These are phyloP conservation scores for Cataglyphis rosenhaueri DNA, from an alignment of 2,888 invertebrate genomes.

Conservation along the genomic window DNA sequence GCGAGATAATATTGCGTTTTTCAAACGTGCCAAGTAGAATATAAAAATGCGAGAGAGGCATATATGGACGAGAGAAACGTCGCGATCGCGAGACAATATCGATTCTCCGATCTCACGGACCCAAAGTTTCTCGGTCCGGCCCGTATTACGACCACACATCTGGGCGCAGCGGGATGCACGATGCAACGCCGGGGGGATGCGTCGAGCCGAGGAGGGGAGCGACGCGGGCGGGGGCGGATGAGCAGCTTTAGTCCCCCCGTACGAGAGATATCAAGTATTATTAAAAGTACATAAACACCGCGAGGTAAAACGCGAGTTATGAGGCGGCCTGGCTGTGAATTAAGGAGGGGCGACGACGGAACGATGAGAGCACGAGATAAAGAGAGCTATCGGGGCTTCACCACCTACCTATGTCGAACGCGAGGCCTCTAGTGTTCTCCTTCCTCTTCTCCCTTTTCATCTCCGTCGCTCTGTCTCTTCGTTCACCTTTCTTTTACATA, in stretches of 20 bases:
- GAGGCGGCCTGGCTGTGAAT: conserved; percentile 81
- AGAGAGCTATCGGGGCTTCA: conserved; percentile 68
- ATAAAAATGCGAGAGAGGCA: conserved; percentile 20
- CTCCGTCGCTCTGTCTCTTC: not conserved
- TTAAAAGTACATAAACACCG: conserved; percentile 85
- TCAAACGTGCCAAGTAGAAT: conserved; percentile 5
- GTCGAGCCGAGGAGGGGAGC: conserved; percentile 32
- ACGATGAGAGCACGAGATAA: conserved; percentile 77
- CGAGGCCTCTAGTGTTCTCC: not conserved
- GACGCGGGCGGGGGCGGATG: conserved; percentile 53
- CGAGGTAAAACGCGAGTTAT: conserved; percentile 83
- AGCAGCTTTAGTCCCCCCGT: conserved; percentile 65
- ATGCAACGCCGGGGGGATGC: conserved; percentile 59
- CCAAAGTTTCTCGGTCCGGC: conserved; percentile 70
- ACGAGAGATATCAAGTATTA: conserved; percentile 81
- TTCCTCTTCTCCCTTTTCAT: not conserved
- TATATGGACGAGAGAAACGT: not conserved
- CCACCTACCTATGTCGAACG: conserved; percentile 49
- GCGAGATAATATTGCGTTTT: not conserved
- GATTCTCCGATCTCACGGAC: conserved; percentile 46
- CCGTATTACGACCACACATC: conserved; percentile 75
- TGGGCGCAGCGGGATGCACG: conserved; percentile 73
- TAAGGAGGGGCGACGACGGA: conserved; percentile 81
- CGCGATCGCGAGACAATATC: conserved; percentile 43
- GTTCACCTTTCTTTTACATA: conserved; percentile 19